Conservation (phyloP, 2,888 invertebrate genomes). For the Yponomeuta malinellus region DNA sequence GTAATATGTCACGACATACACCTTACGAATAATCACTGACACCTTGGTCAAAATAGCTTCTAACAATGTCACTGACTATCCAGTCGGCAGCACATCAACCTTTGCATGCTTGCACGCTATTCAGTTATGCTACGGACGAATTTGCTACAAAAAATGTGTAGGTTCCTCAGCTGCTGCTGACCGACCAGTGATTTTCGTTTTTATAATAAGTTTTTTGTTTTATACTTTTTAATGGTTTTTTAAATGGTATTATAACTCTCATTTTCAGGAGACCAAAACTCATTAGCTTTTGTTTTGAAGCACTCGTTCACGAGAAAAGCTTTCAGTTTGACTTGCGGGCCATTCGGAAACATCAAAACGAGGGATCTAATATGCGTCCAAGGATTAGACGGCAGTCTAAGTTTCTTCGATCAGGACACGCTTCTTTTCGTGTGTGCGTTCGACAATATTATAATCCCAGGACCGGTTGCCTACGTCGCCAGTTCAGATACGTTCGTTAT, state of each 20-base stretch:
- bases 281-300: conserved; percentile 83
- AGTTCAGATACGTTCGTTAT: conserved; percentile 91
- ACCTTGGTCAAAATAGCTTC: too few species aligned
- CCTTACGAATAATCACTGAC: too few species aligned
- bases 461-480: conserved; percentile 86
- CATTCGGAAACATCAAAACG: conserved; percentile 89
- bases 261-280: conserved; percentile 80
- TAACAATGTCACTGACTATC: too few species aligned
- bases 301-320: conserved; percentile 87
- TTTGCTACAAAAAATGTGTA: too few species aligned
- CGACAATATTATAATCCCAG: conserved; percentile 87
- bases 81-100: too few species aligned
- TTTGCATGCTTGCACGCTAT: too few species aligned
- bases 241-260: background rate
- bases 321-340: conserved; percentile 85
- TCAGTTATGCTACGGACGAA: too few species aligned
- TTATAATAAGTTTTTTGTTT: too few species aligned
- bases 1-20: too few species aligned
- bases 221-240: too few species aligned
- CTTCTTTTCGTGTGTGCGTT: conserved; percentile 89
- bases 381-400: conserved; percentile 90
- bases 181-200: too few species aligned
- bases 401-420: conserved; percentile 95
- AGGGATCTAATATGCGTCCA: conserved; percentile 94
- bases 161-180: too few species aligned